Percentiles rank a stretch among this genome's conserved stretches.
These are phyloP conservation scores for Cyprinella venusta DNA, from an alignment of 2,797 vertebrate species.

Conservation along the genomic window DNA sequence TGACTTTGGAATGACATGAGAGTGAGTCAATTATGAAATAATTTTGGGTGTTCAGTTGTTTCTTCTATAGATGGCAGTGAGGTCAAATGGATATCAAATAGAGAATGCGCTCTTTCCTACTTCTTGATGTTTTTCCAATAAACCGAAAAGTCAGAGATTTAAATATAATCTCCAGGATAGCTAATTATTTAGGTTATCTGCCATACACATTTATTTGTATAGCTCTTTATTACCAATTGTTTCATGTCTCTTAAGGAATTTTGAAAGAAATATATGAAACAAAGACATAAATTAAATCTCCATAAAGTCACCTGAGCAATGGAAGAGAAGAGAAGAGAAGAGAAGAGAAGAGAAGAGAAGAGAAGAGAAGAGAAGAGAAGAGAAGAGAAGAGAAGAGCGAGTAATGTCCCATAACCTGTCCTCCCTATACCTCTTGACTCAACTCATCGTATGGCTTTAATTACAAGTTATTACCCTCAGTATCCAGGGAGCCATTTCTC, in stretches of 20 bases:
- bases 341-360: background rate
- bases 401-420: constrained; percentile 51
- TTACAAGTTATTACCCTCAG: constrained; percentile 71
- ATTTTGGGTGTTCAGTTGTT: background rate
- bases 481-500: constrained; percentile 68
- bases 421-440: constrained; percentile 46
- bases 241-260: background rate
- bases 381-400: constrained; percentile 45
- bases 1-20: background rate
- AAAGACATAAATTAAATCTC: background rate
- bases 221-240: background rate
- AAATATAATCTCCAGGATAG: background rate
- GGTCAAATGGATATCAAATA: background rate
- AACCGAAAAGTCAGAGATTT: background rate
- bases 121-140: background rate
- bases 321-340: background rate
- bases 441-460: constrained; percentile 67
- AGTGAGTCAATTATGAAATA: background rate
- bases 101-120: background rate
- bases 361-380: constrained; percentile 37
- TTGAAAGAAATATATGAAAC: background rate
- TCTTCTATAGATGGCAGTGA: background rate
- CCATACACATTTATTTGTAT: background rate
- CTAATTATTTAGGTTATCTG: background rate
- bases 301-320: background rate